Percentiles rank a stretch among this genome's conserved stretches.
Evolutionary conservation across 2,797 vertebrate species (phyloP).

Genomic region (Monodelphis domestica): DNA sequence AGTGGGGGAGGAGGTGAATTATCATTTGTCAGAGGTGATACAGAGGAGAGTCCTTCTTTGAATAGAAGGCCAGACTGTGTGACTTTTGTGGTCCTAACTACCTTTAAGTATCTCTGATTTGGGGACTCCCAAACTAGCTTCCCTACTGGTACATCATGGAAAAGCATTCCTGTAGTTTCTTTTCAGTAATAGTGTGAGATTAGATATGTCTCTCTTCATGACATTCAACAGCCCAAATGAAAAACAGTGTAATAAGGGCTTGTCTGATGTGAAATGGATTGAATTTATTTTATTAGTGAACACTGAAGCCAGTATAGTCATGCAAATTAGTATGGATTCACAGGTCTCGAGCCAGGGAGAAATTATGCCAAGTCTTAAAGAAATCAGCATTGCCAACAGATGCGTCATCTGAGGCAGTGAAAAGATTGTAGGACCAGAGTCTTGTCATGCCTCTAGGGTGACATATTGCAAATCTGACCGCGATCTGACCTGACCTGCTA

Average conservation of each 20-base stretch:
- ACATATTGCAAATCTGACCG: neutral
- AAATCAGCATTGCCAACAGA: neutral
- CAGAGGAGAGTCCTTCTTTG: conserved; percentile 19
- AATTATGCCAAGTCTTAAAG: conserved; percentile 32
- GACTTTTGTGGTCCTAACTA: conserved; percentile 19
- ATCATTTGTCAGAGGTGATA: neutral
- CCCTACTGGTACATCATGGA: conserved; percentile 23
- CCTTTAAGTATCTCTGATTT: neutral
- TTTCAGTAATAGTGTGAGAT: conserved; percentile 42
- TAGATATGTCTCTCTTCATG: conserved; percentile 39
- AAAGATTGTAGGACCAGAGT: neutral
- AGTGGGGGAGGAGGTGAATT: neutral
- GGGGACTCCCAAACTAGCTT: neutral
- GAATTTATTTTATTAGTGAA: conserved; percentile 64
- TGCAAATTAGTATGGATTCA: conserved; percentile 47
- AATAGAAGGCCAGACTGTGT: conserved; percentile 25
- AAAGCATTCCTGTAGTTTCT: conserved; percentile 32
- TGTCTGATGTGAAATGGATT: conserved; percentile 38
- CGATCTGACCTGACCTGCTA: neutral
- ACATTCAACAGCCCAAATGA: conserved; percentile 42
- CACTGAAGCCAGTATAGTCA: neutral
- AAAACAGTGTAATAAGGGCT: conserved; percentile 51
- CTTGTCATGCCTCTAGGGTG: neutral
- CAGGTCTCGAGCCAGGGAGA: conserved; percentile 23
- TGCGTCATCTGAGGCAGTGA: neutral